phyloP scores from a whole-genome alignment of 2,797 vertebrate species.

The Argyrosomus regius region DNA sequence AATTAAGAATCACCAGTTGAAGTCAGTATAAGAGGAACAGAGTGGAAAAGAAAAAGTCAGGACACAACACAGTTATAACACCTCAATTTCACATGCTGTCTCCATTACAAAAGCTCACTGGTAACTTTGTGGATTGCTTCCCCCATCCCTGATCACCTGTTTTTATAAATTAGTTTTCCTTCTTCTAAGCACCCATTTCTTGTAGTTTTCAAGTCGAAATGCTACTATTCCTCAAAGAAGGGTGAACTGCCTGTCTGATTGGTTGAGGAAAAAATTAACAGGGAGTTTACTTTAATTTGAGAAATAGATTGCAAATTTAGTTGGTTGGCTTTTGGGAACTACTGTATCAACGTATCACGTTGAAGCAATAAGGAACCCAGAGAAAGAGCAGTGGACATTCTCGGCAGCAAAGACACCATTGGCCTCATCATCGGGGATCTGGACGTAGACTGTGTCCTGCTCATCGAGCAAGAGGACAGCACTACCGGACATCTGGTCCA shows the following conservation, averaged over 20 bases:
- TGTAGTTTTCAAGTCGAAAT: conserved; percentile 86
- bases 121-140: conserved; percentile 81
- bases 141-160: conserved; percentile 86
- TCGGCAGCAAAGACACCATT: conserved; percentile 96
- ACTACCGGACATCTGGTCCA: conserved; percentile 98
- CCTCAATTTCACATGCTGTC: conserved; percentile 85
- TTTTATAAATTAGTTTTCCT: conserved; percentile 88
- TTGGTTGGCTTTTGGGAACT: conserved; percentile 76
- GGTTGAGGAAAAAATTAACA: conserved; percentile 72
- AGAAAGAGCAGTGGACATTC: conserved; percentile 98
- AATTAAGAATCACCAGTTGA: conserved; percentile 80
- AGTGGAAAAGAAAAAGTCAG: conserved; percentile 76
- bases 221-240: conserved; percentile 85
- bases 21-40: conserved; percentile 80
- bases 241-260: conserved; percentile 80
- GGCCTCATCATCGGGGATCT: conserved; percentile 95
- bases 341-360: conserved; percentile 87
- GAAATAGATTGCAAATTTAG: conserved; percentile 85
- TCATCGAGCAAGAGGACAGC: conserved; percentile 93
- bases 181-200: conserved; percentile 87
- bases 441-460: conserved; percentile 96
- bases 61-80: conserved; percentile 80
- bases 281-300: conserved; percentile 82
- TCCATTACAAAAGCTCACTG: conserved; percentile 79
- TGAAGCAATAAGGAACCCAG: conserved; percentile 96